Evolutionary conservation across 2,113 vertebrate genomes (phyloP).

Genomic region (Halichoeres trimaculatus): DNA sequence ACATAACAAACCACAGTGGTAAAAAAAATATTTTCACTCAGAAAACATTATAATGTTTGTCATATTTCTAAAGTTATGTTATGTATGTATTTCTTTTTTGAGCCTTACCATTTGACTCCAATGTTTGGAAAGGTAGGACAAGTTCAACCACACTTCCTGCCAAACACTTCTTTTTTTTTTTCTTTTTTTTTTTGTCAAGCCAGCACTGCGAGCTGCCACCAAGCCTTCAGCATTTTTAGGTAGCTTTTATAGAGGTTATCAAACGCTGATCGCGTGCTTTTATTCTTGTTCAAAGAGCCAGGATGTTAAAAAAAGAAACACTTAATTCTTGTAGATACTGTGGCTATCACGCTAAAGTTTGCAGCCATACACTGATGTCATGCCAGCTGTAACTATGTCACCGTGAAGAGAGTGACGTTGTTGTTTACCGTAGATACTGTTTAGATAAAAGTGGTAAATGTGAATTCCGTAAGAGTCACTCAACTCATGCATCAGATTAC

Average conservation of each 20-base stretch:
- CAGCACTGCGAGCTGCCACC: background rate
- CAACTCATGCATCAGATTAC: background rate
- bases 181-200: too few relatives aligned
- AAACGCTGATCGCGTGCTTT: background rate
- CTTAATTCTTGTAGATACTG: background rate
- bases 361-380: constrained; percentile 16
- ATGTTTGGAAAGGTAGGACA: too few relatives aligned
- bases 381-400: constrained; percentile 12
- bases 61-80: background rate
- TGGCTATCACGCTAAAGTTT: background rate
- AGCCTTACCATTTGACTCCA: too few relatives aligned
- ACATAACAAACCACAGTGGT: background rate
- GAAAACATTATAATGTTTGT: background rate
- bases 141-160: too few relatives aligned
- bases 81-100: too few relatives aligned
- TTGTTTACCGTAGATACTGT: constrained; percentile 6
- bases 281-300: background rate
- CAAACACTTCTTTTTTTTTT: too few relatives aligned
- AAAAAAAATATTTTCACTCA: background rate
- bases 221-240: background rate
- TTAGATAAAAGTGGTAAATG: background rate
- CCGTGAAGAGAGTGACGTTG: background rate
- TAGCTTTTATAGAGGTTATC: background rate
- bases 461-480: background rate
- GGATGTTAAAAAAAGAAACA: background rate